Evolutionary conservation across 2,113 vertebrate species (phyloP), one percentile per base, ranked within the genome.

Genomic region (Pagrus major): DNA sequence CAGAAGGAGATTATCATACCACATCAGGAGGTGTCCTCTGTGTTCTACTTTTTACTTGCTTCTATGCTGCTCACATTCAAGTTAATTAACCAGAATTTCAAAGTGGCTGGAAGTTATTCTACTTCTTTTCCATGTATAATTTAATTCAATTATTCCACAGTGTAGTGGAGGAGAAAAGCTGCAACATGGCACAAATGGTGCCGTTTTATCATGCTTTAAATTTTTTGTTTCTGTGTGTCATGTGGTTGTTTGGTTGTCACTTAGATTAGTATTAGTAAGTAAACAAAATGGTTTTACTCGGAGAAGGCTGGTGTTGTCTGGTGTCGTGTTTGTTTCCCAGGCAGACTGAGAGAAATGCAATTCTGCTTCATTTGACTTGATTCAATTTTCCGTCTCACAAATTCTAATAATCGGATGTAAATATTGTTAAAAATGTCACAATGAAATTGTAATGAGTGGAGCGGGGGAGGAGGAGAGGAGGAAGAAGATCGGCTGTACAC

Each of bases 371-470:
- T 86, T 78, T 76, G 56, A 79, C 58, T 21, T 89, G 76, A 91
- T 92, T 83, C 56, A 85, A 88, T 93, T 89, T 87, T 46, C 76
- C 46, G 67, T 76, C 63, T 79, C 42, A 80, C 80, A 86, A 79
- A 86, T 87, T 83, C 61, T 76, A 69, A 80, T 93, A 81, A 87
- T 76, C 47, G 9, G n/a, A 81, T 86, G 39, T 74, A 69, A 80
- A 83, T 86, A 72, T 81, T 83, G 85, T 81, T 87, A 81, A 78
- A 90, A 90, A 84, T 85, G 91, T 88, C 79, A 78, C 41, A 77
- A 42, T 74, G 41, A 52, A 69, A 23, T 3, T 25, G 39, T 74
- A 84, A 86, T 83, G 63, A 89, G 23, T 46, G 54, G 29, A 42
- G 75, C 21, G 9, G 35, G 39, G 33, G 25, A 41, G 25, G 42